phyloP scores from a whole-genome alignment of 1,140 invertebrate species.

The Ephestia elutella region DNA sequence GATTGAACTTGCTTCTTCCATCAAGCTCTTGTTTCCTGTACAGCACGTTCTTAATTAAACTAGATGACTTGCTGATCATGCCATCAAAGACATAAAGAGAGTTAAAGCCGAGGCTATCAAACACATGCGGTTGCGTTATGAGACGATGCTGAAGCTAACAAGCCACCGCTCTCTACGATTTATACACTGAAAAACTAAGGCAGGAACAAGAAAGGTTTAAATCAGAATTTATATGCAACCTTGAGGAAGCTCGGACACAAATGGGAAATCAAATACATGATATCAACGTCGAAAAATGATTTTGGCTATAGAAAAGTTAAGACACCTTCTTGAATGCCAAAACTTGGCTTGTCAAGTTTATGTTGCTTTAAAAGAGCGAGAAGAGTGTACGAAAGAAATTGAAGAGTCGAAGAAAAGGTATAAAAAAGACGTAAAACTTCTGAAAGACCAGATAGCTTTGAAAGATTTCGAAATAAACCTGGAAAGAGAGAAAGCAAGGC shows the following conservation, averaged over 20 bases:
- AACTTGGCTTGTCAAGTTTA: conserved; percentile 63
- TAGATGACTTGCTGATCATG: conserved; percentile 40
- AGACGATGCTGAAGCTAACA: conserved; percentile 41
- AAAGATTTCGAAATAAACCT: conserved; percentile 50
- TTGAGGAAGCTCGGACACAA: conserved; percentile 30
- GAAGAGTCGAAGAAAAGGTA: conserved; percentile 37
- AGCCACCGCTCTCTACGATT: conserved; percentile 43
- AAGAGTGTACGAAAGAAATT: conserved; percentile 42
- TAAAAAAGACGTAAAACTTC: conserved; percentile 37
- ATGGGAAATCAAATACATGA: conserved; percentile 43
- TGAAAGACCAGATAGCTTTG: conserved; percentile 35
- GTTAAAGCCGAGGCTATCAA: conserved; percentile 30
- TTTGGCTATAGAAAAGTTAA: conserved; percentile 46
- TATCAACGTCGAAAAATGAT: conserved; percentile 57
- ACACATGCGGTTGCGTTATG: conserved; percentile 37
- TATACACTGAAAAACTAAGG: conserved; percentile 36
- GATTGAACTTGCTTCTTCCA: conserved; percentile 45
- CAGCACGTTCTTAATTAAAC: conserved; percentile 37
- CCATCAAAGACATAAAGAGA: conserved; percentile 39
- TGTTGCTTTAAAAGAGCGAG: conserved; percentile 55
- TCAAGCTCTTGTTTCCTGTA: conserved; percentile 48
- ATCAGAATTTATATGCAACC: conserved; percentile 34
- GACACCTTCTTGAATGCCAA: conserved; percentile 46
- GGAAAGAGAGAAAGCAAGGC: conserved; percentile 42
- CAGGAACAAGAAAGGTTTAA: conserved; percentile 40